Conservation (phyloP, 2,797 vertebrate species). For the Xiphorhynchus erythropygius region DNA sequence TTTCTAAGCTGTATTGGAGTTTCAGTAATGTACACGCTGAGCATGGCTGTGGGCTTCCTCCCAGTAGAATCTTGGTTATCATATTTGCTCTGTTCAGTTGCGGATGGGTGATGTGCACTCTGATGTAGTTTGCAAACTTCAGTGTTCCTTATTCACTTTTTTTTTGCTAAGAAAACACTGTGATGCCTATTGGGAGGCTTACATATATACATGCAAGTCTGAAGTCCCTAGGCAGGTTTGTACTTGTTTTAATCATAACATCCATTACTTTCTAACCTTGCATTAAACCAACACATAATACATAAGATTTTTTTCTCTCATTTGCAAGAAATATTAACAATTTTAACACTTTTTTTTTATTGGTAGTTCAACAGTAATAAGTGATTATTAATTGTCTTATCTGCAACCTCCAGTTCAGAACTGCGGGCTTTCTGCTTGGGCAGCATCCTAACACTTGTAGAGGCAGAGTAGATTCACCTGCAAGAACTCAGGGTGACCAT, state of each 20-base stretch:
- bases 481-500: not conserved
- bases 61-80: not conserved
- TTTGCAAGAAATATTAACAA: not conserved
- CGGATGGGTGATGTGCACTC: not conserved
- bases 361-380: not conserved
- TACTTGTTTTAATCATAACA: not conserved
- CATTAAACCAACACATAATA: not conserved
- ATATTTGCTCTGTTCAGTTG: not conserved
- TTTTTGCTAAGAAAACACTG: not conserved
- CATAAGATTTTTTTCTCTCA: not conserved
- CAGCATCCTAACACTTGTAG: not conserved
- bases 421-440: not conserved
- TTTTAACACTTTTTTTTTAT: not conserved
- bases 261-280: not conserved
- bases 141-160: not conserved
- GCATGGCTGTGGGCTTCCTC: not conserved
- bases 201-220: rapidly evolving
- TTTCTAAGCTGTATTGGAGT: not conserved
- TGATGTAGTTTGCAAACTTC: not conserved
- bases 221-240: not conserved
- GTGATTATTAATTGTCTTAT: not conserved
- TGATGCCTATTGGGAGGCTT: not conserved
- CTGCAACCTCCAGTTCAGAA: not conserved
- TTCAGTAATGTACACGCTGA: not conserved
- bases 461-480: not conserved